Evolutionary conservation across 2,797 vertebrate species (phyloP), one percentile per base, ranked within the genome.

Genomic region (Onychomys arenicola): DNA sequence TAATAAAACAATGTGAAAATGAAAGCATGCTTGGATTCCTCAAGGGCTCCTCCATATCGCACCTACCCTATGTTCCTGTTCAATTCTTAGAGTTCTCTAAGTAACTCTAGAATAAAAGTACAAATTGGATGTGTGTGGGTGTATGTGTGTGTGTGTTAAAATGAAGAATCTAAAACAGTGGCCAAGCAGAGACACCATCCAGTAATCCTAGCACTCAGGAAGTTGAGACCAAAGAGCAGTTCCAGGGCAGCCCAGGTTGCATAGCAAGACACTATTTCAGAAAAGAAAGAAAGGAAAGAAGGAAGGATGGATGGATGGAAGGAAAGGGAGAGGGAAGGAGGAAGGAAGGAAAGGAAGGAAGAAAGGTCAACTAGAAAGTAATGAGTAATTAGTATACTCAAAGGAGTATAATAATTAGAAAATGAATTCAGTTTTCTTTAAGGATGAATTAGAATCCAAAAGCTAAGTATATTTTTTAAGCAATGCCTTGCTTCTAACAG

Each of bases 341-440:
- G 57, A 21, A 59, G 8, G 27, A 9, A 29, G 27, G 61, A 7
- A 29, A 11, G 25, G 8, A 63, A 4, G 27, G 9, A 29, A 63
- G 61, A 25, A 63, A 61, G 40, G 27, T 7, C 23, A 61, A 32
- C 49, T 27, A 81, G 27, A 88, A 12, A 27, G 27, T 77, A 90
- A 90, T n/a, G 6, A n/a, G n/a, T n/a, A n/a, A n/a, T n/a, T n/a
- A n/a, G n/a, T n/a, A n/a, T n/a, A 65, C 67, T 25, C 19, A 73
- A 8, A 8, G 32, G 59, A 82, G 13, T 69, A 43, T 13, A 69
- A 75, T 43, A 19, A 83, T 71, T 49, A 89, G 17, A 86, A 95
- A 77, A 89, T 23, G 23, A 59, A 71, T 92, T 49, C 27, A 2
- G 8, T 59, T 92, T 95, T 95, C 16, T 92, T 73, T 92, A 94